Evolutionary conservation across 2,888 invertebrate species (phyloP).

Genomic region (Formica aserva): DNA sequence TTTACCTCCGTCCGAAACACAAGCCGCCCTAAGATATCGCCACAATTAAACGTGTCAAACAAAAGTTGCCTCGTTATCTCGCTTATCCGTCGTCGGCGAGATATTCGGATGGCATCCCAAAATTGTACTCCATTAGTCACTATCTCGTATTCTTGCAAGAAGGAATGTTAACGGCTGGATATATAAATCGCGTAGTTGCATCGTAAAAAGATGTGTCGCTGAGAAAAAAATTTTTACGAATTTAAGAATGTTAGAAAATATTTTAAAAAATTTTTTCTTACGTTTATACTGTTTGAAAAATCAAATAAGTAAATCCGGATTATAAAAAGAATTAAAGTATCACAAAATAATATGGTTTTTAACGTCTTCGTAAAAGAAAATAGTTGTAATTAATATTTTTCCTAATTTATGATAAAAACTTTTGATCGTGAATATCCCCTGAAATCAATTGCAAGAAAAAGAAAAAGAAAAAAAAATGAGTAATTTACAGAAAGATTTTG

Average conservation of each 20-base stretch:
- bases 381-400: too few species aligned
- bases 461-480: too few species aligned
- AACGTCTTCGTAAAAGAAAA: too few species aligned
- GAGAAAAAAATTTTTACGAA: neutral
- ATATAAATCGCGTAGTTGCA: neutral
- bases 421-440: too few species aligned
- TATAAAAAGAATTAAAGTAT: too few species aligned
- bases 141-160: neutral
- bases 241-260: neutral
- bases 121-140: slow-evolving; percentile 38
- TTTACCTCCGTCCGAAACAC: slow-evolving; percentile 23
- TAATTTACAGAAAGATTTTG: too few species aligned
- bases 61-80: slow-evolving; percentile 50
- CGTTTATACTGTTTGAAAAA: too few species aligned
- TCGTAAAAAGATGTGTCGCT: neutral
- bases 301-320: too few species aligned
- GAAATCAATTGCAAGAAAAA: too few species aligned
- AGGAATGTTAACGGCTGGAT: slow-evolving; percentile 6
- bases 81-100: slow-evolving; percentile 18
- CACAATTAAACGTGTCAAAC: slow-evolving; percentile 42
- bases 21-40: slow-evolving; percentile 35
- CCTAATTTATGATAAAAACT: too few species aligned
- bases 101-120: slow-evolving; percentile 9
- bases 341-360: too few species aligned
- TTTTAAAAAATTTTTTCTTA: too few species aligned